Conservation (phyloP, 2,797 vertebrate genomes). For the Scomberomorus guttatus region DNA sequence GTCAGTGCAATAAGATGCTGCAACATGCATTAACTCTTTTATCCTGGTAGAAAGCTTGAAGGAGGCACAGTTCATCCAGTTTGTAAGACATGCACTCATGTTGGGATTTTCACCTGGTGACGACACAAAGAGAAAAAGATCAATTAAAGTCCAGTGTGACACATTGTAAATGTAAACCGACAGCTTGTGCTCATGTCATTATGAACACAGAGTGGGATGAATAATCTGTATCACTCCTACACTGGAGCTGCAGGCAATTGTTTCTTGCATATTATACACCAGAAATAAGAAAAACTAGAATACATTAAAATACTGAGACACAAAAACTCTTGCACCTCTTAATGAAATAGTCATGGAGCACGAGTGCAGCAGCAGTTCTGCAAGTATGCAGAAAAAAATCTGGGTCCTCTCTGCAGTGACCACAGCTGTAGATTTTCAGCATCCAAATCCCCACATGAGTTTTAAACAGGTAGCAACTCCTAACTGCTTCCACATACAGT, state of each 20-base stretch:
- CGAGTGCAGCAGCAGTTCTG: constrained; percentile 33
- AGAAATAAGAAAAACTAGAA: constrained; percentile 5
- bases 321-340: neutral
- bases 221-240: neutral
- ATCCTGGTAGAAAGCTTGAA: neutral
- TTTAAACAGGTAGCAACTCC: neutral
- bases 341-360: constrained; percentile 21
- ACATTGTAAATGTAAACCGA: neutral
- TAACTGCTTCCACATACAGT: neutral
- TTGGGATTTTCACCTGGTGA: constrained; percentile 54
- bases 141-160: neutral
- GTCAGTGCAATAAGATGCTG: constrained; percentile 12
- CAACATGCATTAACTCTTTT: constrained; percentile 49
- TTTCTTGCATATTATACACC: neutral
- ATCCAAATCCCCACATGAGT: neutral
- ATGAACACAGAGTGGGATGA: neutral
- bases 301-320: no score
- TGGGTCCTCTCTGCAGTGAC: constrained; percentile 23
- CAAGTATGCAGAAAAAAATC: constrained; percentile 31
- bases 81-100: constrained; percentile 32
- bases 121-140: constrained; percentile 39
- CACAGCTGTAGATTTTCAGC: constrained; percentile 33
- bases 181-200: neutral
- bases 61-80: constrained; percentile 34
- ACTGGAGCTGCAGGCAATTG: neutral